phyloP scores from a whole-genome alignment of 2,113 vertebrate species.

The Benthochromis sp. region DNA sequence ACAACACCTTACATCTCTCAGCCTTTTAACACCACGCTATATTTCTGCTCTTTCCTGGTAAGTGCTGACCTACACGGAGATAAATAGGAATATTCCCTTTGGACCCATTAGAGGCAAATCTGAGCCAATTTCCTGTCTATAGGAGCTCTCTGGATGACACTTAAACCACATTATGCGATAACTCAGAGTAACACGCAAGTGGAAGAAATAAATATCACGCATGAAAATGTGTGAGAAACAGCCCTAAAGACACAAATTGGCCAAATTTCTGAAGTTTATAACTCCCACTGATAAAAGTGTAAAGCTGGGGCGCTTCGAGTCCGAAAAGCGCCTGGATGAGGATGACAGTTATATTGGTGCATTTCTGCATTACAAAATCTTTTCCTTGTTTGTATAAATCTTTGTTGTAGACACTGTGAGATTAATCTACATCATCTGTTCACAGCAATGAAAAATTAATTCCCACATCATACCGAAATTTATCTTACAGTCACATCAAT shows the following conservation, averaged over 20 bases:
- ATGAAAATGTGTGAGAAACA: neutral
- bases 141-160: conserved; percentile 28
- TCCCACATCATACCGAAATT: neutral
- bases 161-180: conserved; percentile 19
- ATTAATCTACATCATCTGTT: neutral
- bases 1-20: conserved; percentile 16
- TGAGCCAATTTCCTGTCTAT: conserved; percentile 27
- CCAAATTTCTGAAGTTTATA: neutral
- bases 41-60: conserved; percentile 26
- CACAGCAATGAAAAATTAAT: neutral
- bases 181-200: conserved; percentile 8
- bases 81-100: conserved; percentile 44
- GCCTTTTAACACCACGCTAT: neutral
- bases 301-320: neutral
- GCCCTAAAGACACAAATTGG: neutral
- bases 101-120: conserved; percentile 48
- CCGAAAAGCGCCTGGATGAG: neutral
- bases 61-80: conserved; percentile 41
- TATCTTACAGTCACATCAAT: neutral
- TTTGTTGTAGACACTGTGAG: neutral
- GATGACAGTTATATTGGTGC: neutral
- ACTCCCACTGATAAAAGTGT: neutral
- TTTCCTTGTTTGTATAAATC: neutral
- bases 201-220: neutral
- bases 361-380: neutral